Conservation (phyloP, 2,888 invertebrate genomes). For the Osmoderma eremita region DNA sequence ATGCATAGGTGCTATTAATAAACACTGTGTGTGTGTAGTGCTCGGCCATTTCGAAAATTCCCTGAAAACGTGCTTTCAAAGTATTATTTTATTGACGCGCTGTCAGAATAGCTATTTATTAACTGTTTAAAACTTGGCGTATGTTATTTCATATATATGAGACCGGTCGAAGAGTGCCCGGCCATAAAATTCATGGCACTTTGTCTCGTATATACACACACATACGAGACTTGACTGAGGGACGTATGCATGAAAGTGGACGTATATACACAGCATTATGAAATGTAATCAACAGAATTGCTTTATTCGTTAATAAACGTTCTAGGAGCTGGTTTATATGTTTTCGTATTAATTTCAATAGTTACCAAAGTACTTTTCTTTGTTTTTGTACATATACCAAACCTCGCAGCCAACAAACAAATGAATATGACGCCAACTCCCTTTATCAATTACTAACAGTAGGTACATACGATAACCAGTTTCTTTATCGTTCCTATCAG, state of each 20-base stretch:
- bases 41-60: conserved; percentile 18
- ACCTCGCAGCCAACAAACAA: no score
- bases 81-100: conserved; percentile 35
- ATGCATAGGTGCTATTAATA: conserved; percentile 19
- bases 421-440: no score
- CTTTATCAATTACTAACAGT: no score
- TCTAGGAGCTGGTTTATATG: no score
- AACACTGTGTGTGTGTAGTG: no score
- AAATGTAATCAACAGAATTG: conserved; percentile 30
- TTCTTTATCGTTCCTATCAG: no score
- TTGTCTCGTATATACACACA: conserved; percentile 30
- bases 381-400: no score
- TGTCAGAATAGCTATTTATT: conserved; percentile 34
- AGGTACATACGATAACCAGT: no score
- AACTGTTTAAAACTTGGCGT: conserved; percentile 35
- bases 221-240: no score
- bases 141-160: conserved; percentile 31
- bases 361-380: no score
- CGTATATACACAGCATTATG: conserved; percentile 22
- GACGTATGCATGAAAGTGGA: conserved; percentile 14
- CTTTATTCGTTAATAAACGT: conserved; percentile 15
- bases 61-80: conserved; percentile 28
- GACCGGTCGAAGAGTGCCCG: conserved; percentile 20
- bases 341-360: no score
- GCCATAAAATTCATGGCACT: conserved; percentile 34